A percentile compares a stretch with the other conserved stretches of the same genome.
phyloP scores from a whole-genome alignment of 2,888 invertebrate genomes.

The Lagria hirta region DNA sequence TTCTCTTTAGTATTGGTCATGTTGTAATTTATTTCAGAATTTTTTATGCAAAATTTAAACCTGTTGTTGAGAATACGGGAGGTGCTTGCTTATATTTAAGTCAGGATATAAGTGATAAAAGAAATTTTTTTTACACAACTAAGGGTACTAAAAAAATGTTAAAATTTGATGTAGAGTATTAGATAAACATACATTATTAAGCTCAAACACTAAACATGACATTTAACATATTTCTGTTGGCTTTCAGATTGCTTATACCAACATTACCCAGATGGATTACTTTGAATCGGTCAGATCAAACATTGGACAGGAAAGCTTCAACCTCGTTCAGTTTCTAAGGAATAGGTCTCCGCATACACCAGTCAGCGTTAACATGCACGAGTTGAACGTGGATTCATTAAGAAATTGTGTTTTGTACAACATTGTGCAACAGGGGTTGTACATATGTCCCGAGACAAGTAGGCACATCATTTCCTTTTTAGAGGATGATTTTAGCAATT shows the following conservation, averaged over 20 bases:
- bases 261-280: slow-evolving; percentile 6
- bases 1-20: slow-evolving; percentile 1
- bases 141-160: slow-evolving; percentile 2
- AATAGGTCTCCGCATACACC: slow-evolving; percentile 5
- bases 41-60: slow-evolving; percentile 5
- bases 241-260: slow-evolving; percentile 7
- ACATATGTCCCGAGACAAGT: slow-evolving; percentile 7
- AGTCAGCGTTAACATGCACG: slow-evolving; percentile 5
- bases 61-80: slow-evolving; percentile 5
- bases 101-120: slow-evolving; percentile 6
- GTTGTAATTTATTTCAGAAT: slow-evolving; percentile 6
- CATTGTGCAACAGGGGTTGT: slow-evolving; percentile 5
- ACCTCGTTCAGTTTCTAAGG: slow-evolving; percentile 6
- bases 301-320: slow-evolving; percentile 3
- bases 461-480: slow-evolving; percentile 8
- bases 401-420: slow-evolving; percentile 7
- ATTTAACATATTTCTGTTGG: slow-evolving; percentile 7
- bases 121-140: slow-evolving; percentile 4
- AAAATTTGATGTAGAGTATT: too few relatives aligned
- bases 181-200: slow-evolving; percentile 5
- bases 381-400: slow-evolving; percentile 4
- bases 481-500: slow-evolving; percentile 8
- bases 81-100: slow-evolving; percentile 5
- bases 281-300: slow-evolving; percentile 7
- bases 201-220: slow-evolving; percentile 5